Evolutionary conservation across 1,140 invertebrate species (phyloP).

Genomic region (Zaprionus taronus): DNA sequence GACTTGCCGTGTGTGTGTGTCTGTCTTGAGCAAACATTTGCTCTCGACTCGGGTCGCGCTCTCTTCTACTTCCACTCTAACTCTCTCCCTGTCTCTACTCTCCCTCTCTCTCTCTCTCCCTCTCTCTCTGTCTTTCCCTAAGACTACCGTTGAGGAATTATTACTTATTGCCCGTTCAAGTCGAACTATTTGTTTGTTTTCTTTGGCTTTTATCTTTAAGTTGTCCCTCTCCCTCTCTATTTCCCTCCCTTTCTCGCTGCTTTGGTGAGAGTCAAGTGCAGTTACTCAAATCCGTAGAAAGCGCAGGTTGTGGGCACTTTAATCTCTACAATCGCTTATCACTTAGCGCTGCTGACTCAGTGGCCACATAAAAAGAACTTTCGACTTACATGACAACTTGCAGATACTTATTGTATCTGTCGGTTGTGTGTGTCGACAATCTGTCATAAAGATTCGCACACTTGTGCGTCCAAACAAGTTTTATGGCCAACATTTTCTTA

Average conservation of each 20-base stretch:
- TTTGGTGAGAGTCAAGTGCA: slow-evolving; percentile 16
- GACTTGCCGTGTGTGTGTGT: background rate
- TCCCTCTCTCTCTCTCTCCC: background rate
- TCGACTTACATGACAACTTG: slow-evolving; percentile 30
- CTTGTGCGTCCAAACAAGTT: slow-evolving; percentile 27
- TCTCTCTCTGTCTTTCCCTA: background rate
- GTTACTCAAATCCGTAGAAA: slow-evolving; percentile 2
- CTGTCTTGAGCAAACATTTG: slow-evolving; percentile 21
- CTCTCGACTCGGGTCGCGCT: slow-evolving; percentile 5
- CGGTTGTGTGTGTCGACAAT: slow-evolving; percentile 7
- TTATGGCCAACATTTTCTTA: slow-evolving; percentile 47
- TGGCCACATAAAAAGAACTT: slow-evolving; percentile 8
- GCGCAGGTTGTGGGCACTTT: slow-evolving; percentile 14
- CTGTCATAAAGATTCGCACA: slow-evolving; percentile 28
- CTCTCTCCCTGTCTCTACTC: background rate
- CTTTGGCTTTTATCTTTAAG: slow-evolving; percentile 21
- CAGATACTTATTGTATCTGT: slow-evolving; percentile 9
- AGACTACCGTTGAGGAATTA: slow-evolving; percentile 26
- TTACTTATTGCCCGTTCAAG: slow-evolving; percentile 20
- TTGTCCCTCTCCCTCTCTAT: background rate
- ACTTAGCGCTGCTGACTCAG: slow-evolving; percentile 26
- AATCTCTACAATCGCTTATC: slow-evolving; percentile 18
- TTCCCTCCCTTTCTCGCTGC: background rate
- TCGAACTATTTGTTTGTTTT: slow-evolving; percentile 39
- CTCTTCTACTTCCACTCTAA: slow-evolving; percentile 8